Evolutionary conservation across 2,888 invertebrate genomes (phyloP).

Genomic region (Clunio marinus): DNA sequence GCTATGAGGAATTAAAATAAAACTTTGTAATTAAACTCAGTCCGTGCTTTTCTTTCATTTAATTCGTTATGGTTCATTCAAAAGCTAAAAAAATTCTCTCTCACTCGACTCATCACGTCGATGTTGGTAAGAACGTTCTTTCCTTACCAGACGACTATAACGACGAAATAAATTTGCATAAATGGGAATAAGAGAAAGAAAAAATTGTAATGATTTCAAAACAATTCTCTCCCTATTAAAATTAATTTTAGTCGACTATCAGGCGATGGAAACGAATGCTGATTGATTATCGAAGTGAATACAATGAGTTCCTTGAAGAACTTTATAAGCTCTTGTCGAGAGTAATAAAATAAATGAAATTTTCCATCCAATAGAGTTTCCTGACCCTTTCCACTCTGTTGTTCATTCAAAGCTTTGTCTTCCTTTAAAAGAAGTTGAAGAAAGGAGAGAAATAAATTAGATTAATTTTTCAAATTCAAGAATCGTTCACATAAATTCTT

Average conservation of each 20-base stretch:
- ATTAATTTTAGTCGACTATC: neutral
- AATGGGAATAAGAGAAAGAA: too few species aligned
- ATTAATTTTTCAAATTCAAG: conserved; percentile 27
- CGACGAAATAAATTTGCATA: neutral
- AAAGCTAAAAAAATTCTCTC: neutral
- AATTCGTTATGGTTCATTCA: conserved; percentile 33
- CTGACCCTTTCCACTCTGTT: neutral
- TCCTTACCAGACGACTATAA: neutral
- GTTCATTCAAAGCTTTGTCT: too few species aligned
- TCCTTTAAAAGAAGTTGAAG: too few species aligned
- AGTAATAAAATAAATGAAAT: conserved; percentile 23
- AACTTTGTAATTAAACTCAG: conserved; percentile 32
- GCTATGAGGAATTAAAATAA: neutral
- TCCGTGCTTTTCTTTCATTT: conserved; percentile 15
- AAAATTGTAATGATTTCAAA: neutral
- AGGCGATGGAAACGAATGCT: neutral
- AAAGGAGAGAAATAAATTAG: conserved; percentile 23
- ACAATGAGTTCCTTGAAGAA: neutral
- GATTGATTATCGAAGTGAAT: neutral
- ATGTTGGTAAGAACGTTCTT: neutral
- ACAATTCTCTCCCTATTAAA: neutral
- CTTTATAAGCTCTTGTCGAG: neutral
- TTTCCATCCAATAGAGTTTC: neutral
- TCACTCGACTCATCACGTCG: neutral
- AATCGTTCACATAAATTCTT: conserved; percentile 26